phyloP scores from a whole-genome alignment of 2,797 vertebrate species.

The Dipus sagitta region DNA sequence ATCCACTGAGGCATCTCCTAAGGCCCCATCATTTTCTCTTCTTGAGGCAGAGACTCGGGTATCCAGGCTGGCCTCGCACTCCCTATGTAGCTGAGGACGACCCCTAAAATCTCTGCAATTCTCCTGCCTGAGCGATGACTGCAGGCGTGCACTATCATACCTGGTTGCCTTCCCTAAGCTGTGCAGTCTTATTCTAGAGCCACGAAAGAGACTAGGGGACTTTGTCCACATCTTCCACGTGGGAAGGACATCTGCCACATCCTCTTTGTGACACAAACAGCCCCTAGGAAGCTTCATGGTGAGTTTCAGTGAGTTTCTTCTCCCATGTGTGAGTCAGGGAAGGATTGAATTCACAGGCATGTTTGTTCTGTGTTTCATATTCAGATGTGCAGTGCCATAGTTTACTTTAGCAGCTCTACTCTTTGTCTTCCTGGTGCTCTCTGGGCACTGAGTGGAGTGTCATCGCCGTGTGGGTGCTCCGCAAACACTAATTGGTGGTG shows the following conservation, averaged over 20 bases:
- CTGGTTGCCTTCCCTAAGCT: background rate
- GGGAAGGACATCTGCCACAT: background rate
- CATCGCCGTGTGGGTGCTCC: slow-evolving; percentile 74
- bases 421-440: slow-evolving; percentile 70
- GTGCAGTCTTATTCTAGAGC: background rate
- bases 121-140: background rate
- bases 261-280: background rate
- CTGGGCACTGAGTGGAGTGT: slow-evolving; percentile 16
- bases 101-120: background rate
- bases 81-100: background rate
- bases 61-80: background rate
- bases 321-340: background rate
- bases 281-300: background rate
- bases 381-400: slow-evolving; percentile 59
- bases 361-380: slow-evolving; percentile 78
- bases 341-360: slow-evolving; percentile 62
- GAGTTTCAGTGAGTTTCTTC: slow-evolving; percentile 51
- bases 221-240: background rate
- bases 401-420: slow-evolving; percentile 54
- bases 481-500: slow-evolving; percentile 70
- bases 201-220: background rate
- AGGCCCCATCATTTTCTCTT: no score
- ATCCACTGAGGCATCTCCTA: no score
- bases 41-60: background rate
- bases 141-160: background rate